These are phyloP conservation scores for Pterois miles DNA, from an alignment of 2,797 vertebrate species.

Conservation along the genomic window DNA sequence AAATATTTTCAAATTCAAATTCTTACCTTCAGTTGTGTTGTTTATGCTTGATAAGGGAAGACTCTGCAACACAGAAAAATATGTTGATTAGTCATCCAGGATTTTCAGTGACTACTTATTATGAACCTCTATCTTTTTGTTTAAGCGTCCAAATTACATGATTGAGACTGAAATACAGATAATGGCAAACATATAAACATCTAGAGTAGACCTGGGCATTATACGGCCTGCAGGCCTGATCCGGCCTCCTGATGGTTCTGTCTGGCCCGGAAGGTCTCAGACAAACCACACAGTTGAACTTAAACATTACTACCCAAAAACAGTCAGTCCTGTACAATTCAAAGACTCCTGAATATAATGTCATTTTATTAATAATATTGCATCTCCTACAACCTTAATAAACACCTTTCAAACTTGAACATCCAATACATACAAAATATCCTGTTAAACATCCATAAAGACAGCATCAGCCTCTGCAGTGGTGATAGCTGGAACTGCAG, in stretches of 20 bases:
- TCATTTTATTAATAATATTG: too few relatives aligned
- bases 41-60: slow-evolving; percentile 63
- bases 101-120: not conserved
- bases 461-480: slow-evolving; percentile 15
- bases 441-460: not conserved
- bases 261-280: too few relatives aligned
- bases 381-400: not conserved
- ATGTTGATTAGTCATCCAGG: not conserved
- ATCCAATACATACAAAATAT: not conserved
- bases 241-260: too few relatives aligned
- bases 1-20: not conserved
- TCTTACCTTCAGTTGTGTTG: slow-evolving; percentile 81
- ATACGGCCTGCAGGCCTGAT: too few relatives aligned
- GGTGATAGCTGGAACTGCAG: slow-evolving; percentile 44
- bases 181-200: not conserved
- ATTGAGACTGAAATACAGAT: not conserved
- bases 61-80: slow-evolving; percentile 75
- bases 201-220: too few relatives aligned
- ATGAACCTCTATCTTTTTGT: not conserved
- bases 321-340: too few relatives aligned
- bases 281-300: too few relatives aligned
- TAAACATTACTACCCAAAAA: too few relatives aligned
- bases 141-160: not conserved
- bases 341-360: too few relatives aligned
- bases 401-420: not conserved